Base-by-base conservation (phyloP, 2,113 vertebrate genomes). In the Vidua chalybeata region DNA sequence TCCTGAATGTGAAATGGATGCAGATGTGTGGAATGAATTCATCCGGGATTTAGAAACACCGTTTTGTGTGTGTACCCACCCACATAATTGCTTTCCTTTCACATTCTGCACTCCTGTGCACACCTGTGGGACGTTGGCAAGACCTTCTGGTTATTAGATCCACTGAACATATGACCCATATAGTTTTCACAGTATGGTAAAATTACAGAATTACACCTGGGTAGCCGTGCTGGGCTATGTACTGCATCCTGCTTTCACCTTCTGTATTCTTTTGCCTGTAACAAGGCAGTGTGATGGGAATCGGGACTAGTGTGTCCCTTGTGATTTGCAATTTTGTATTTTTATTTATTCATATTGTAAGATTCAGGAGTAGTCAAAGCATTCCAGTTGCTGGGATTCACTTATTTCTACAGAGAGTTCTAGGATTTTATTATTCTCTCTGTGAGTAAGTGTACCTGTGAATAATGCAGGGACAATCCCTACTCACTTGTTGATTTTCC, bases 81-180 rank as follows among this genome's bases (percentile, higher is more conserved):
- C 67, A 92, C 88, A 37, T 78, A 89, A 96, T 92, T 96, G 93
- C 84, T 71, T 93, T 95, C 30, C 46, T 96, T 97, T 95, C 87
- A 87, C 63, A 48, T 48, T 49, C 64, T 93, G 73, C 37, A 52
- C 85, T 93, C 67, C 54, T 54, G 33, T 68, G 93, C 86, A 82
- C 82, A 92, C 92, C 94, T 95, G 75, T 89, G 89, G 69, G 91
- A 82, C 76, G 48, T 62, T 92, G 93, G 93, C 80, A 87, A 37
- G 87, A 89, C 58, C 55, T 79, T n/a, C 73, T 71, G 80, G 63
- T 84, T 68, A 88, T 54, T n/a, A 64, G 52, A 86, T 87, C n/a
- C 86, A 35, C 67, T 28, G 87, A 92, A 45, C 37, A 81, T 83
- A 83, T 55, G 83, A 91, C 67, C 88, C 13, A 6, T 54, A 33